A percentile compares a stretch with the other conserved stretches of the same genome.
phyloP scores from a whole-genome alignment of 2,797 vertebrate species.

The Myotis pilosus region DNA sequence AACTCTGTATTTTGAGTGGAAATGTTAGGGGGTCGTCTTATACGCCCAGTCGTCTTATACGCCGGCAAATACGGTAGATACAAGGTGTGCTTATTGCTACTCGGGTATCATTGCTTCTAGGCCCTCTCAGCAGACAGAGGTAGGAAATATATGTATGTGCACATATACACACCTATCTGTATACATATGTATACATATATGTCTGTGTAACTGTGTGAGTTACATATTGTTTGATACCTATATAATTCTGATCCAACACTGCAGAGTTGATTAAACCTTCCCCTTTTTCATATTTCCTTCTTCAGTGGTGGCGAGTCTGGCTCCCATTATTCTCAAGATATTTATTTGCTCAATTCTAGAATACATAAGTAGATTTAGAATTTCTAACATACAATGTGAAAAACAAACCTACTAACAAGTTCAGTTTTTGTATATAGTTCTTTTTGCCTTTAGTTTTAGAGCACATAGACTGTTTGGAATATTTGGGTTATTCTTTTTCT shows the following conservation, averaged over 20 bases:
- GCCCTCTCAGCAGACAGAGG: not conserved
- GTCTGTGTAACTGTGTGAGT: not conserved
- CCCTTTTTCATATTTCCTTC: not conserved
- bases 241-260: not conserved
- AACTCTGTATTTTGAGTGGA: too few relatives aligned
- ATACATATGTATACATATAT: not conserved
- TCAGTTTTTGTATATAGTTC: not conserved
- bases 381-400: slow-evolving; percentile 23
- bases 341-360: not conserved
- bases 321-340: not conserved
- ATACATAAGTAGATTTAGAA: not conserved
- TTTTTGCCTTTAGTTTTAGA: slow-evolving; percentile 11
- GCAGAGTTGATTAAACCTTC: not conserved
- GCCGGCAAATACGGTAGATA: too few relatives aligned
- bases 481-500: not conserved
- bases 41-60: too few relatives aligned
- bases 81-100: not conserved
- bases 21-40: too few relatives aligned
- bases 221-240: not conserved
- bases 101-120: not conserved
- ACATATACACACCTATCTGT: not conserved
- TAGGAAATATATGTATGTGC: not conserved
- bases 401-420: not conserved
- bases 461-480: not conserved
- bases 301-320: not conserved